These are phyloP conservation scores for Coelopa frigida DNA, from an alignment of 1,140 invertebrate genomes.

Conservation along the genomic window DNA sequence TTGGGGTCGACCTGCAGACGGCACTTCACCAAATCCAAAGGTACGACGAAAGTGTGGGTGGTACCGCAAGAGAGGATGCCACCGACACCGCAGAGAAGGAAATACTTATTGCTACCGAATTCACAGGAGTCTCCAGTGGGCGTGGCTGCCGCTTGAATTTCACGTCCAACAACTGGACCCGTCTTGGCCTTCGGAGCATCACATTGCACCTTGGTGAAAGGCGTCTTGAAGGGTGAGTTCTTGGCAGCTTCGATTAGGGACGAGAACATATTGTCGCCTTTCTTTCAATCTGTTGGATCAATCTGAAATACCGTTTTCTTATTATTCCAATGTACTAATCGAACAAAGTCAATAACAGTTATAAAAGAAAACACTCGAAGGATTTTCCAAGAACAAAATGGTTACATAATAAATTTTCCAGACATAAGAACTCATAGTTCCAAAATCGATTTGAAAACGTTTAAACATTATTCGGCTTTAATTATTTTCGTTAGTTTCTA, in stretches of 20 bases:
- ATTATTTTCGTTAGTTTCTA: no score
- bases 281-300: constrained; percentile 4
- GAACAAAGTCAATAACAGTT: no score
- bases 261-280: constrained; percentile 55
- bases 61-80: constrained; percentile 88
- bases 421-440: no score
- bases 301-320: not conserved
- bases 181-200: constrained; percentile 41
- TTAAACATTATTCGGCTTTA: no score
- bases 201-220: constrained; percentile 57
- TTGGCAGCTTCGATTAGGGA: constrained; percentile 64
- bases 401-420: no score
- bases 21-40: constrained; percentile 93
- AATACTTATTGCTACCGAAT: constrained; percentile 90
- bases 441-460: no score
- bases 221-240: constrained; percentile 63
- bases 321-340: no score
- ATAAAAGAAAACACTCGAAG: no score
- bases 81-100: constrained; percentile 88
- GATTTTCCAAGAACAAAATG: no score
- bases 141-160: constrained; percentile 54
- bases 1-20: constrained; percentile 64
- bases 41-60: constrained; percentile 78
- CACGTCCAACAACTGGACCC: constrained; percentile 48
- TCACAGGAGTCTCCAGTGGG: constrained; percentile 71